Conservation (phyloP, 2,888 invertebrate genomes). For the Trichogramma dendrolimi region DNA sequence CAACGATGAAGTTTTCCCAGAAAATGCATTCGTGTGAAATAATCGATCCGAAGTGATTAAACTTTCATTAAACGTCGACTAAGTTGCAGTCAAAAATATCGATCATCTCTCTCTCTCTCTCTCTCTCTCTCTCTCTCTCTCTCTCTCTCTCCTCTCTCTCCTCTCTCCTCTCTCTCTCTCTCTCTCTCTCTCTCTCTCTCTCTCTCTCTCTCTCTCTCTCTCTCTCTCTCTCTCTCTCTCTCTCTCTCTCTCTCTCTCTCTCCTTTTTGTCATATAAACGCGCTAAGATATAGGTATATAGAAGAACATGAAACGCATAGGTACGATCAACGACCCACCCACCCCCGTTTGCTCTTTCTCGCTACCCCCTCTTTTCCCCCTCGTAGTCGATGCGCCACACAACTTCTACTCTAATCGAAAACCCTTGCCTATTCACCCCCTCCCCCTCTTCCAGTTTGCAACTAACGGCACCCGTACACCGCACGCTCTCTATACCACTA, state of each 20-base stretch:
- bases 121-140: conserved; percentile 4
- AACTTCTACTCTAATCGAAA: no score
- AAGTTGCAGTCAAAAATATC: conserved; percentile 48
- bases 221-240: background rate
- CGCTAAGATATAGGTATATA: no score
- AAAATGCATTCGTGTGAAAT: conserved; percentile 36
- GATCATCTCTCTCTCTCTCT: conserved; percentile 29
- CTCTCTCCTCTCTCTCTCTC: conserved; percentile 5
- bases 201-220: background rate
- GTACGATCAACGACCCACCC: no score
- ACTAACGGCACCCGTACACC: no score
- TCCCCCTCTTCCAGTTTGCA: no score
- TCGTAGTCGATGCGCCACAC: conserved; percentile 4
- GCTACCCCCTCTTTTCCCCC: background rate
- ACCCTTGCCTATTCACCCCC: no score
- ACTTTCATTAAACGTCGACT: conserved; percentile 48
- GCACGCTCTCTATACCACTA: no score
- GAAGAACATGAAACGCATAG: no score
- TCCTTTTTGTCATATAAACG: conserved; percentile 4
- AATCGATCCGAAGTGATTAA: conserved; percentile 47
- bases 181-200: background rate
- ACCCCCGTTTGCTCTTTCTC: conserved; percentile 12
- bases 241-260: background rate
- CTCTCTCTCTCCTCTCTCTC: conserved; percentile 4
- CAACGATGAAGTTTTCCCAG: conserved; percentile 5